A percentile compares a stretch with the other conserved stretches of the same genome.
Conservation (phyloP, 2,888 invertebrate genomes). For the Achlya flavicornis region DNA sequence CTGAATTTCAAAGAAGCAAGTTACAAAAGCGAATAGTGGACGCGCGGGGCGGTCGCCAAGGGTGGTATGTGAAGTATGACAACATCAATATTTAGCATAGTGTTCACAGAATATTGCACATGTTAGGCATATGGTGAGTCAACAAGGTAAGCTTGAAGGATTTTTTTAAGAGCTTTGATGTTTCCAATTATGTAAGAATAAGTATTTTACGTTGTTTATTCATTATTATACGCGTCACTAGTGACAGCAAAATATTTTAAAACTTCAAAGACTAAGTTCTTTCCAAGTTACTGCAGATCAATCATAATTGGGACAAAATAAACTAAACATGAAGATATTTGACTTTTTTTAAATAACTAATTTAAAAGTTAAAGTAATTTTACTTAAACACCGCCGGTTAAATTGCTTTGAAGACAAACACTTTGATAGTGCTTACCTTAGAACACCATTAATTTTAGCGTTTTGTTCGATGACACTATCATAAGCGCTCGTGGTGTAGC, state of each 20-base stretch:
- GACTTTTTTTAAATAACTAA: not conserved
- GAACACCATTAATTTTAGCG: slow-evolving; percentile 2
- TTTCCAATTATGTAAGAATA: not conserved
- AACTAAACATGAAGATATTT: not conserved
- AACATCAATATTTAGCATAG: not conserved
- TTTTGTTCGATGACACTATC: not conserved
- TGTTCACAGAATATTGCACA: not conserved
- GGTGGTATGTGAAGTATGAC: slow-evolving; percentile 24
- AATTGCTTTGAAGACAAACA: slow-evolving; percentile 30
- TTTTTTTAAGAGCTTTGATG: not conserved
- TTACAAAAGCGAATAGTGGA: slow-evolving; percentile 38
- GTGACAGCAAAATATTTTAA: not conserved
- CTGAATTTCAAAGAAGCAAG: slow-evolving; percentile 31
- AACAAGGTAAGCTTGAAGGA: not conserved
- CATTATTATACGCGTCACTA: not conserved
- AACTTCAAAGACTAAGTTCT: not conserved
- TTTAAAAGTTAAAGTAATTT: slow-evolving; percentile 34
- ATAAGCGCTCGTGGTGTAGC: no score
- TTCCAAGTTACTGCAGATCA: not conserved
- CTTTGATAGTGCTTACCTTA: slow-evolving; percentile 22
- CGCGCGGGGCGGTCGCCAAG: slow-evolving; percentile 23
- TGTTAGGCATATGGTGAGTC: not conserved
- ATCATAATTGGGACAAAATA: not conserved
- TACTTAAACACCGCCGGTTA: slow-evolving; percentile 29
- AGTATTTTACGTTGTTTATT: not conserved